Conservation (phyloP, 2,888 invertebrate species). For the Ethmia dodecea region DNA sequence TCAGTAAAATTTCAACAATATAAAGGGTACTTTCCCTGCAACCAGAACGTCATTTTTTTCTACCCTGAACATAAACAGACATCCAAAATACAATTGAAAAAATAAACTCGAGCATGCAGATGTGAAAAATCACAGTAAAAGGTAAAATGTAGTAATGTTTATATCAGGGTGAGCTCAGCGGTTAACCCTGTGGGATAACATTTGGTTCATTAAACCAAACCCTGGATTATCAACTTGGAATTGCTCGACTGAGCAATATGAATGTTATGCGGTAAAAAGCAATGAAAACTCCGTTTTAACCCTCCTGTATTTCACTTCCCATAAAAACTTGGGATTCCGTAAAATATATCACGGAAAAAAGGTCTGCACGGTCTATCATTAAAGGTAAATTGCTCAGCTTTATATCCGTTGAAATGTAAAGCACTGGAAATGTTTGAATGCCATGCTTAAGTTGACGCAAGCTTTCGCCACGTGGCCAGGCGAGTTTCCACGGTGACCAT, state of each 20-base stretch:
- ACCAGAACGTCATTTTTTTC: no score
- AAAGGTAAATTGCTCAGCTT: slow-evolving; percentile 66
- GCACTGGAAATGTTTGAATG: slow-evolving; percentile 7
- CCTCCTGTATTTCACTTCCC: slow-evolving; percentile 60
- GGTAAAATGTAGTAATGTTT: slow-evolving; percentile 26
- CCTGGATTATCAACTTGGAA: slow-evolving; percentile 68
- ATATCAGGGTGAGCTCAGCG: slow-evolving; percentile 28
- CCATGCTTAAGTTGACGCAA: slow-evolving; percentile 31
- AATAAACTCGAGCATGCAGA: slow-evolving; percentile 24
- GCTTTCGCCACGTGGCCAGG: no score
- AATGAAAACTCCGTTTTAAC: slow-evolving; percentile 64
- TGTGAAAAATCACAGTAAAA: slow-evolving; percentile 46
- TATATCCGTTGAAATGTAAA: slow-evolving; percentile 60
- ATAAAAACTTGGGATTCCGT: slow-evolving; percentile 65
- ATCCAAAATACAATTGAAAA: not conserved
- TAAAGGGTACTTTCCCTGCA: no score
- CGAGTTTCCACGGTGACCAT: no score
- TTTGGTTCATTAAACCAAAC: slow-evolving; percentile 58
- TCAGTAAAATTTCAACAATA: no score
- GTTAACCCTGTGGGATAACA: slow-evolving; percentile 56
- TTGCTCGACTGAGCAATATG: slow-evolving; percentile 60
- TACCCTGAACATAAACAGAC: no score
- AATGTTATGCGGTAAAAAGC: slow-evolving; percentile 68
- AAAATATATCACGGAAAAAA: slow-evolving; percentile 63
- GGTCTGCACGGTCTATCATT: slow-evolving; percentile 62